phyloP scores from a whole-genome alignment of 1,140 invertebrate species.

The Saxidomus purpurata region DNA sequence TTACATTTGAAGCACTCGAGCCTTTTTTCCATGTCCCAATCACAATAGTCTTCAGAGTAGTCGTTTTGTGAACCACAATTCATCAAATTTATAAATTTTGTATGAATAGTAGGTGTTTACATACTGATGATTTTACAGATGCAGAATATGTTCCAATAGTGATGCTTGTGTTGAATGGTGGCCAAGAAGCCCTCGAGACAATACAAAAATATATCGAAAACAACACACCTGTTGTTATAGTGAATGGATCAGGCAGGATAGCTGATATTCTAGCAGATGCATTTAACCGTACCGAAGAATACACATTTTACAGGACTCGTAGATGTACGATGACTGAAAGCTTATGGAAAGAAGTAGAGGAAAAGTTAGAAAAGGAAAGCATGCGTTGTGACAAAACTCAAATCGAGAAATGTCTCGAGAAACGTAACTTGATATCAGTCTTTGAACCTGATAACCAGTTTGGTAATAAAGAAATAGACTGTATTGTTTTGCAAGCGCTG shows the following conservation, averaged over 20 bases:
- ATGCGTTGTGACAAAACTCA: conserved; percentile 9
- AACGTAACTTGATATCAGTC: conserved; percentile 78
- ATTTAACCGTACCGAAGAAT: background rate
- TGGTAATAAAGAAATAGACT: conserved; percentile 80
- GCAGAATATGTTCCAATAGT: conserved; percentile 82
- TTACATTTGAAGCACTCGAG: no score
- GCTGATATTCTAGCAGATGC: conserved; percentile 81
- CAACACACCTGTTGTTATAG: conserved; percentile 84
- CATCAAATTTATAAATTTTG: no score
- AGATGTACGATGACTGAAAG: conserved; percentile 65
- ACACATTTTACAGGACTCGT: conserved; percentile 63
- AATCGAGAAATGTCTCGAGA: conserved; percentile 71
- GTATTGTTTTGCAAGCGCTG: conserved; percentile 85
- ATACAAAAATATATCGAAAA: conserved; percentile 80
- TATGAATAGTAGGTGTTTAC: no score
- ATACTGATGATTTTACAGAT: no score
- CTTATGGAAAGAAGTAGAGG: conserved; percentile 72
- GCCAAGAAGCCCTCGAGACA: conserved; percentile 84
- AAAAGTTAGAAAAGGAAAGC: conserved; percentile 75
- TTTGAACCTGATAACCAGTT: conserved; percentile 77
- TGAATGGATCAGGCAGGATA: conserved; percentile 86
- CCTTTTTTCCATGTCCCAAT: no score
- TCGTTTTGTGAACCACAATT: no score
- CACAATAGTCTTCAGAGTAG: no score
- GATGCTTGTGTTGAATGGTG: conserved; percentile 84